Percentiles rank a stretch among this genome's conserved stretches.
These are phyloP conservation scores for Varanus komodoensis DNA, from an alignment of 2,113 vertebrate genomes.

Conservation along the genomic window DNA sequence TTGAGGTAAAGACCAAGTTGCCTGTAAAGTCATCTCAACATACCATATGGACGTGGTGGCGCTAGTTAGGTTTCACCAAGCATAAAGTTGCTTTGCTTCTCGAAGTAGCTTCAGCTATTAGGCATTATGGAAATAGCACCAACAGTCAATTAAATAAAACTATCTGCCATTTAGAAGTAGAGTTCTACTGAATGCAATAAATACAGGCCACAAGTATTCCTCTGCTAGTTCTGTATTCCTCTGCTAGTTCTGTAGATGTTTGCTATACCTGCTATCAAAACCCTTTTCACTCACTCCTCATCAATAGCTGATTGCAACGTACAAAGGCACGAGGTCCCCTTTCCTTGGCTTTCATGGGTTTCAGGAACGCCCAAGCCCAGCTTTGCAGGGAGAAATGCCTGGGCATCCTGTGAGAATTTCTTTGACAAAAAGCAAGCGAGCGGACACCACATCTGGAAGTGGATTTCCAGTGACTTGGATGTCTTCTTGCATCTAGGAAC, in stretches of 20 bases:
- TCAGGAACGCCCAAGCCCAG: not conserved
- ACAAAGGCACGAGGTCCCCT: no score
- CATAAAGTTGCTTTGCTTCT: not conserved
- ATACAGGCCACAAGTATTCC: not conserved
- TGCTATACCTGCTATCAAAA: not conserved
- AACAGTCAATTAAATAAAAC: no score
- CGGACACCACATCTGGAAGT: no score
- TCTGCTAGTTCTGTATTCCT: not conserved
- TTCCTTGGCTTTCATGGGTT: not conserved
- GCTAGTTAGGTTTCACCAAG: not conserved
- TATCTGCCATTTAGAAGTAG: fast-evolving
- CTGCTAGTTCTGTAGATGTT: fast-evolving
- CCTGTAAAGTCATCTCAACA: fast-evolving
- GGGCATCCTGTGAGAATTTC: not conserved
- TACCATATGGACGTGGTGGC: not conserved
- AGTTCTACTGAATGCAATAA: constrained; percentile 21
- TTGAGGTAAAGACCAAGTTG: constrained; percentile 19
- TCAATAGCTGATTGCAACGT: no score
- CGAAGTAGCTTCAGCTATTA: not conserved
- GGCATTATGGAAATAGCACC: no score
- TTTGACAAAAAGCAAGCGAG: no score
- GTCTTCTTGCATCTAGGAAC: not conserved
- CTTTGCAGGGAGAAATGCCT: not conserved
- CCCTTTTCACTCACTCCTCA: not conserved
- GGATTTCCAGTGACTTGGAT: not conserved